phyloP scores from a whole-genome alignment of 2,797 vertebrate genomes.

The Hippopotamyrus pictus region DNA sequence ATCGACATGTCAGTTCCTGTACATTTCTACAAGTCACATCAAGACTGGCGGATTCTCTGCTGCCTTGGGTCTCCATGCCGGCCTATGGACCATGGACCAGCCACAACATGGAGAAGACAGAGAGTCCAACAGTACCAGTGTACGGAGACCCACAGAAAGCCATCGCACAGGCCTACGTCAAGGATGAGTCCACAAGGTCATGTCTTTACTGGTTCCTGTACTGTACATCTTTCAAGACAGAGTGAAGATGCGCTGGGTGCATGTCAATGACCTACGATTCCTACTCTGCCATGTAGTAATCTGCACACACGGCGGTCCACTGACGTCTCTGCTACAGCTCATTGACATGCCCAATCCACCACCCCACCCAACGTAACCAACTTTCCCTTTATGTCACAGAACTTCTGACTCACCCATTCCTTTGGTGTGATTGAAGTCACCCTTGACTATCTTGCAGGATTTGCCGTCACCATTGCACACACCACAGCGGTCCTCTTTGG shows the following conservation, averaged over 20 bases:
- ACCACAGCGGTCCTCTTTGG: slow-evolving; percentile 88
- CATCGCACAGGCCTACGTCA: neutral
- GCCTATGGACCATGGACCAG: neutral
- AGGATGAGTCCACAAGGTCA: neutral
- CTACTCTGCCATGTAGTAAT: neutral
- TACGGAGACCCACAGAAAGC: neutral
- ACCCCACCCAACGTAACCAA: neutral
- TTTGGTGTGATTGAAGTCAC: slow-evolving; percentile 89
- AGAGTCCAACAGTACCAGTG: neutral
- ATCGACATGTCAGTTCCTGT: neutral
- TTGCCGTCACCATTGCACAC: slow-evolving; percentile 85
- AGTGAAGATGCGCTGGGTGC: neutral
- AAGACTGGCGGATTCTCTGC: neutral
- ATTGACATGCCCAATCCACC: neutral
- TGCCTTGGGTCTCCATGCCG: neutral
- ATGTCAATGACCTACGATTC: neutral
- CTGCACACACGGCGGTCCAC: neutral
- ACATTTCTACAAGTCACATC: neutral
- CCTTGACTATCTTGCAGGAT: slow-evolving; percentile 87
- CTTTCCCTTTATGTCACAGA: neutral
- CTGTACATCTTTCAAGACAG: neutral
- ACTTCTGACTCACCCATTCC: slow-evolving; percentile 79
- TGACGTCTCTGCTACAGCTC: neutral
- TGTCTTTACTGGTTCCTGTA: neutral
- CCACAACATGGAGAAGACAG: neutral